These are phyloP conservation scores for Lypha dubia DNA, from an alignment of 2,888 invertebrate species.

Conservation along the genomic window DNA sequence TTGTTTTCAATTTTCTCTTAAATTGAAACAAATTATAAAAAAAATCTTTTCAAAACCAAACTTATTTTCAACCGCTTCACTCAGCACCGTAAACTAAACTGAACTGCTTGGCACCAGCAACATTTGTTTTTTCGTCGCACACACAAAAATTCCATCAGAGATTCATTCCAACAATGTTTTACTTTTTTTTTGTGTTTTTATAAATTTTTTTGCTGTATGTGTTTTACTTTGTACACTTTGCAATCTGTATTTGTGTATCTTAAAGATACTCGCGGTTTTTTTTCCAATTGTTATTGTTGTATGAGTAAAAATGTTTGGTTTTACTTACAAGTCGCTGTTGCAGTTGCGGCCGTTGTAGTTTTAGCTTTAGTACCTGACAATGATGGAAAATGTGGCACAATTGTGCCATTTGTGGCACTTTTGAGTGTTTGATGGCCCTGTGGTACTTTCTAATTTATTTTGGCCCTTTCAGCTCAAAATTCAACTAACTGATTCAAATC, in stretches of 20 bases:
- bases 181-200: conserved; percentile 25
- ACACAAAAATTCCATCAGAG: conserved; percentile 72
- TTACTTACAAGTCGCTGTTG: conserved; percentile 47
- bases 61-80: conserved; percentile 77
- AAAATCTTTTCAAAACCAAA: conserved; percentile 45
- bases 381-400: no score
- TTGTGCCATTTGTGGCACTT: no score
- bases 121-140: conserved; percentile 71
- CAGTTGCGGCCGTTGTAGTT: conserved; percentile 17
- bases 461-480: no score
- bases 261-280: conserved; percentile 70
- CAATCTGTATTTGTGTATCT: conserved; percentile 67
- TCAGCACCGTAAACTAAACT: conserved; percentile 80
- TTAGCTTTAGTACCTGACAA: conserved; percentile 57
- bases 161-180: conserved; percentile 69
- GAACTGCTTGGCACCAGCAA: conserved; percentile 70
- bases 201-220: conserved; percentile 15
- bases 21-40: conserved; percentile 26
- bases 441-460: no score
- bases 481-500: no score
- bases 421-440: no score
- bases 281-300: conserved; percentile 28
- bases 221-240: conserved; percentile 62
- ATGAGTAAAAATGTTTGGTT: conserved; percentile 57
- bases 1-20: conserved; percentile 58